Percentiles rank a stretch among this genome's conserved stretches.
Conservation (phyloP, 2,797 vertebrate species). For the Benthosema pterotum region DNA sequence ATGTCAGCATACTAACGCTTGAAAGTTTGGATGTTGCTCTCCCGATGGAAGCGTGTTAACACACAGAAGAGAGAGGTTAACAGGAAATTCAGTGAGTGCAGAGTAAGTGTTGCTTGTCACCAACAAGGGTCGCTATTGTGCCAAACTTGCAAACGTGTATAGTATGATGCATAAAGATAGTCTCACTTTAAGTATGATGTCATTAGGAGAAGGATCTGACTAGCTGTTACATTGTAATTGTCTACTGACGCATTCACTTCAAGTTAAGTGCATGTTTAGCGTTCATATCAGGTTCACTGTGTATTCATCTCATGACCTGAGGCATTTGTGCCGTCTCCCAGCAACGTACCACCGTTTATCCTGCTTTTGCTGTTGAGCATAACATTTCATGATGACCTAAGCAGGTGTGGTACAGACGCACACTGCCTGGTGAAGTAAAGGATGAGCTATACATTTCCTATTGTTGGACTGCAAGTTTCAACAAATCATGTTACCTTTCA, state of each 20-base stretch:
- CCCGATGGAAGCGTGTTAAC: too few relatives aligned
- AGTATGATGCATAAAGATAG: too few relatives aligned
- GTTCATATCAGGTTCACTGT: not conserved
- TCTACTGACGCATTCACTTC: constrained; percentile 3
- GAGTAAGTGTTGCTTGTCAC: too few relatives aligned
- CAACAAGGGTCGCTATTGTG: too few relatives aligned
- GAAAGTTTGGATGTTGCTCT: too few relatives aligned
- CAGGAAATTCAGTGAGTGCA: too few relatives aligned
- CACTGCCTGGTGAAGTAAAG: constrained; percentile 5
- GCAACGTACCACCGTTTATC: constrained; percentile 18
- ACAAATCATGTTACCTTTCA: constrained; percentile 76
- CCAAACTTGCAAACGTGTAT: too few relatives aligned
- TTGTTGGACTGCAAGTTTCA: constrained; percentile 37
- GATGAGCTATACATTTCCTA: constrained; percentile 19
- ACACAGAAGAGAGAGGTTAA: too few relatives aligned
- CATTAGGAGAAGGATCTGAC: not conserved
- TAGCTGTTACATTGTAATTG: not conserved
- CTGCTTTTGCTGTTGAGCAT: constrained; percentile 21
- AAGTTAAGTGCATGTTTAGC: not conserved
- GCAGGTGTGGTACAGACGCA: constrained; percentile 30
- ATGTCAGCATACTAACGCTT: too few relatives aligned
- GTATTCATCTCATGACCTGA: not conserved
- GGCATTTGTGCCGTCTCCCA: not conserved
- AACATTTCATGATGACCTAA: constrained; percentile 18
- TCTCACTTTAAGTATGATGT: not conserved